phyloP scores from a whole-genome alignment of 1,140 invertebrate genomes.

The Akabosia matsudoensis region DNA sequence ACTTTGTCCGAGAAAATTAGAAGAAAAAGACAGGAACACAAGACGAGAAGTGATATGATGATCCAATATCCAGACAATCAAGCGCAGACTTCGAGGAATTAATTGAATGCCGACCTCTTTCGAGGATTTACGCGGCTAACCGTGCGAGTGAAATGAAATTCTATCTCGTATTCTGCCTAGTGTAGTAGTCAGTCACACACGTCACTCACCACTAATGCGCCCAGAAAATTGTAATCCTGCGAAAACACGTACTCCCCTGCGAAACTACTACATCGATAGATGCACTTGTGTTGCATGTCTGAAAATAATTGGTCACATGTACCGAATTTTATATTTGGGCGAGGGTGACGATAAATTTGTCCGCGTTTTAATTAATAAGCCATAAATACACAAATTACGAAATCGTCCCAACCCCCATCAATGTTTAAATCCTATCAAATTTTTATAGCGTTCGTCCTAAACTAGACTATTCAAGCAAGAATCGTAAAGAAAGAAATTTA shows the following conservation, averaged over 20 bases:
- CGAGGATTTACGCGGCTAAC: slow-evolving; percentile 18
- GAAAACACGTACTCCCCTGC: neutral
- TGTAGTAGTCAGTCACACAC: neutral
- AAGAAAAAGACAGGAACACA: neutral
- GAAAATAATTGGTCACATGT: too few species aligned
- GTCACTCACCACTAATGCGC: neutral
- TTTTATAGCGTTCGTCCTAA: too few species aligned
- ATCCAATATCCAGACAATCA: slow-evolving; percentile 17
- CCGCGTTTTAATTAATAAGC: too few species aligned
- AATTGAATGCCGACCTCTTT: slow-evolving; percentile 18
- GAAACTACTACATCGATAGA: too few species aligned
- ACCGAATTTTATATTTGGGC: too few species aligned
- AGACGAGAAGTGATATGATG: slow-evolving; percentile 4
- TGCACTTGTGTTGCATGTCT: too few species aligned
- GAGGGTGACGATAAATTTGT: too few species aligned
- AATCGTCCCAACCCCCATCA: too few species aligned
- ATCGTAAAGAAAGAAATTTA: neutral
- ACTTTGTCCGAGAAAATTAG: slow-evolving; percentile 2
- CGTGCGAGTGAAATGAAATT: slow-evolving; percentile 22
- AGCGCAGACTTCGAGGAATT: slow-evolving; percentile 15
- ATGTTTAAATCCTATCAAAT: too few species aligned
- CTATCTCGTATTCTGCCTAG: neutral
- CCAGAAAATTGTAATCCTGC: neutral
- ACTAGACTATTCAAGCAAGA: neutral
- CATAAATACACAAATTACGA: too few species aligned